Conservation (phyloP, 2,113 vertebrate genomes). For the Apodemus speciosus region DNA sequence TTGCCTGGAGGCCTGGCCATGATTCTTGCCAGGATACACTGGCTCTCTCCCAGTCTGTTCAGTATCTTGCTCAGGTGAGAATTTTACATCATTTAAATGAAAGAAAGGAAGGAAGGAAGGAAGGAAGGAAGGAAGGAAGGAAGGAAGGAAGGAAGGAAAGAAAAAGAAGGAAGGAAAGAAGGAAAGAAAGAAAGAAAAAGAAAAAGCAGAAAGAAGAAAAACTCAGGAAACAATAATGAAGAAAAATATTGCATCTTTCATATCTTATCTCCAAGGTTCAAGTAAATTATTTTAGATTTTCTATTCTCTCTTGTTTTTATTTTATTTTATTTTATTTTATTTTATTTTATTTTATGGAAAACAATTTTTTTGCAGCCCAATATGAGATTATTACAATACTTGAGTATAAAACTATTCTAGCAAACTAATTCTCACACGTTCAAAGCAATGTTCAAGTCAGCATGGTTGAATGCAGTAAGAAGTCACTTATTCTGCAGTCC, state of each 20-base stretch:
- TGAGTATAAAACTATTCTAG: conserved; percentile 9
- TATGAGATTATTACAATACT: conserved; percentile 31
- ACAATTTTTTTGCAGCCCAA: neutral
- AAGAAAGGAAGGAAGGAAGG: neutral
- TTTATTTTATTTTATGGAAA: conserved; percentile 18
- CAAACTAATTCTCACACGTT: conserved; percentile 13
- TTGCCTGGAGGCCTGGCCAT: conserved; percentile 34
- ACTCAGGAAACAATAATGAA: conserved; percentile 52
- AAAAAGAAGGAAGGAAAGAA: neutral
- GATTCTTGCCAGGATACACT: neutral
- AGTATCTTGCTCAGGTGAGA: conserved; percentile 46
- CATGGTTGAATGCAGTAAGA: neutral
- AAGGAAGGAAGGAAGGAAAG: too few relatives aligned
- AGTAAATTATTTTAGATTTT: conserved; percentile 2
- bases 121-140: neutral
- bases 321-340: conserved; percentile 35
- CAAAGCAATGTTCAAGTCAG: neutral
- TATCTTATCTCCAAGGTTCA: neutral
- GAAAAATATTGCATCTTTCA: neutral
- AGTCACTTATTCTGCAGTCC: neutral
- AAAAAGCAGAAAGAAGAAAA: neutral
- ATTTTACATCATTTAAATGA: conserved; percentile 5
- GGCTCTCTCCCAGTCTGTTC: neutral
- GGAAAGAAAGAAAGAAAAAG: neutral
- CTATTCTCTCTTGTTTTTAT: neutral